Base-by-base conservation (phyloP, 2,888 invertebrate species). In the Ormyrus nitidulus region DNA sequence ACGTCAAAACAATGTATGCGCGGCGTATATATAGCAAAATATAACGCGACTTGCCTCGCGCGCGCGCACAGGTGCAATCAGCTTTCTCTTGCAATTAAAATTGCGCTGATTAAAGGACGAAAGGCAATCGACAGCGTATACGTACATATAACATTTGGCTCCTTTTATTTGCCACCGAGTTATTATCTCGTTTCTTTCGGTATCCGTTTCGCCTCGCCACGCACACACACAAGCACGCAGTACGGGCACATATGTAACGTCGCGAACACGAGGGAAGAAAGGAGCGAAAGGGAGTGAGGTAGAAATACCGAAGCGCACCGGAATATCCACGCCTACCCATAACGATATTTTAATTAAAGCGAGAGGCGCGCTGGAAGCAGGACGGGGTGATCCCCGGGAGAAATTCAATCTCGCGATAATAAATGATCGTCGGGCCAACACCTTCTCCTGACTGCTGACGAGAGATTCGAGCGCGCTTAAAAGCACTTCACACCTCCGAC, bases 271-370 rank as follows among this genome's bases (percentile, higher is more conserved):
- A 19, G 19, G 19, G 13, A 13, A 72, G 44, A 54, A 64, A 72
- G 59, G 70, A 77, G 69, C 72, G 77, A 74, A 71, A 74, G 78
- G 76, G 69, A 76, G 73, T 75, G 79, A 77, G 82, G 83, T 79
- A 80, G 79, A 84, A 84, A 86, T 85, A 84, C 83, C 85, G 85
- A 86, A 86, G 88, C 86, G 86, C 75, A 86, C 87, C 84, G 85
- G 86, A 87, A 82, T 79, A 87, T 89, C 88, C 89, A 89, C 90
- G 90, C 90, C 90, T 89, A 90, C 90, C 89, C 88, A 89, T 90
- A 90, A 90, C 90, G 90, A 90, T 90, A 90, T 90, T 90, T 90
- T 90, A 90, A 90, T 90, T 90, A 90, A 90, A 89, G 87, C 88
- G 19, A 19, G 19, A 19, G 19, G 19, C 19, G 19, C 19, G 19